Evolutionary conservation across 2,888 invertebrate genomes (phyloP).

Genomic region (Spilosoma lubricipeda): DNA sequence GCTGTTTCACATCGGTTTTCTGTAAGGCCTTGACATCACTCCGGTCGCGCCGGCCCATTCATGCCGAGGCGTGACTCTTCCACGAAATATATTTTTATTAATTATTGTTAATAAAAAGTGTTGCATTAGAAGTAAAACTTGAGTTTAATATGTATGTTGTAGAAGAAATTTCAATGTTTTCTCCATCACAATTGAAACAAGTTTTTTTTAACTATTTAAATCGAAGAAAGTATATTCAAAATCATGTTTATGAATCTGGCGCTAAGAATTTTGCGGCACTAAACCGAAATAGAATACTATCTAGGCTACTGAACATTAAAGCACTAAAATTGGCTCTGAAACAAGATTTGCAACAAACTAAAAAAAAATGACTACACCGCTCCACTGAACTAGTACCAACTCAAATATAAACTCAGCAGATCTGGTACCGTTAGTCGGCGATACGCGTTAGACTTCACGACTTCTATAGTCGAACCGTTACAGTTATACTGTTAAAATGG

Average conservation of each 20-base stretch:
- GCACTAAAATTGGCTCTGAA: slow-evolving; percentile 44
- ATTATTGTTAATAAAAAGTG: too few species aligned
- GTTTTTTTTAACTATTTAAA: neutral
- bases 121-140: too few species aligned
- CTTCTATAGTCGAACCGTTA: slow-evolving; percentile 1
- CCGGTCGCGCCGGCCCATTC: too few species aligned
- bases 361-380: slow-evolving; percentile 50
- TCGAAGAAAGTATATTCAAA: neutral
- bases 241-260: slow-evolving; percentile 10
- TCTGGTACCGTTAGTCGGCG: slow-evolving; percentile 67
- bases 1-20: too few species aligned
- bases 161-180: neutral
- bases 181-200: too few species aligned
- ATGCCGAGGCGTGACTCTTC: too few species aligned
- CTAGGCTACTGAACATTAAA: slow-evolving; percentile 42
- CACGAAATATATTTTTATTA: too few species aligned
- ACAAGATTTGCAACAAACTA: slow-evolving; percentile 40
- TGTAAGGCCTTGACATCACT: too few species aligned
- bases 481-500: neutral
- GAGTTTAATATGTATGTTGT: neutral
- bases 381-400: slow-evolving; percentile 61
- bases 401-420: slow-evolving; percentile 66
- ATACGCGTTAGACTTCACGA: slow-evolving; percentile 57
- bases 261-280: neutral
- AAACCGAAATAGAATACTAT: slow-evolving; percentile 22